Base-by-base conservation (phyloP, 2,113 vertebrate genomes). In the Fulica atra region DNA sequence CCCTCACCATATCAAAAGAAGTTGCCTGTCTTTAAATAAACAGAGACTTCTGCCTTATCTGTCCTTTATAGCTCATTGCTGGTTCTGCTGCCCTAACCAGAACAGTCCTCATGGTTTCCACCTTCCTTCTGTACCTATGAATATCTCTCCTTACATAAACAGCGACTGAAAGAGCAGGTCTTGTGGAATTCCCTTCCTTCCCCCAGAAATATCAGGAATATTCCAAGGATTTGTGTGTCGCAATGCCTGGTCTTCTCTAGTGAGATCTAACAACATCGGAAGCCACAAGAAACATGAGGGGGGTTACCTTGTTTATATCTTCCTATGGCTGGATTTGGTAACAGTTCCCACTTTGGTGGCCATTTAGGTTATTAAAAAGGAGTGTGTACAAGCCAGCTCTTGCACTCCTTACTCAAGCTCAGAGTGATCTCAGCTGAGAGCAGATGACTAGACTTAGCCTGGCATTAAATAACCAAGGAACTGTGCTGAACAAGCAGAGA, bases 131-230 rank as follows among this genome's bases (percentile, higher is more conserved):
- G 18, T n/a, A 17, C 9, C 31, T 46, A 1, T 65, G 44, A 79
- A n/a, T 3, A 2, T 36, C 14, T 59, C n/a, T 71, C 10, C 35
- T 84, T 28, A 63, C 42, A 85, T 33, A 82, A 82, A 28, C 24
- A n/a, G 50, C 5, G 25, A 59, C 31, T 76, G 33, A 91, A 38
- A 10, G 29, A 92, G 11, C 48, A 69, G 11, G 35, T 89, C 53
- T 65, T 40, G 13, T 35, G 42, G 6, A 79, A 79, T 19, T 68
- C 29, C 16, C 25, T 93, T 74, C 21, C 28, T 76, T 0, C 74
- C 21, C 25, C 71, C 0, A 0, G 46, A 31, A 83, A 15, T 16
- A 48, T 8, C 35, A 81, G 44, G 35, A 77, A 40, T 6, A 2
- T 86, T 73, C 10, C n/a, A 73, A 28, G 50, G 21, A 50, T 80